Evolutionary conservation across 2,113 vertebrate species (phyloP).

Genomic region (Vicugna pacos): DNA sequence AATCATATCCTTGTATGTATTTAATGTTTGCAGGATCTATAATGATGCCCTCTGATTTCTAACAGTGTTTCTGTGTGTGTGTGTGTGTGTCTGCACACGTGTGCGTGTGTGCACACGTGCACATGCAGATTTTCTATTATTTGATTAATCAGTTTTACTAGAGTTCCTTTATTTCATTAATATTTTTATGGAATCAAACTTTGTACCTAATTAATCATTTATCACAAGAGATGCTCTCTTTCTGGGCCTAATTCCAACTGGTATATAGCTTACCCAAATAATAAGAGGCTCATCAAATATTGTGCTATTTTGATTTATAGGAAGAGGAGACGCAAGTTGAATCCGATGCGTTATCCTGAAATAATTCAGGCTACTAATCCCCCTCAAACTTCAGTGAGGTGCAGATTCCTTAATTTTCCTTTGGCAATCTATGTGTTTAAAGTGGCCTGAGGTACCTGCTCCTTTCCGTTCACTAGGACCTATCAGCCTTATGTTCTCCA

Average conservation of each 20-base stretch:
- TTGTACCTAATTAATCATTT: not conserved
- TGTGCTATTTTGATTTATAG: not conserved
- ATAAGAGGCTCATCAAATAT: not conserved
- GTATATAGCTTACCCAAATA: not conserved
- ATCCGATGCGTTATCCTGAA: not conserved
- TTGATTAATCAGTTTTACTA: not conserved
- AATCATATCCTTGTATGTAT: not conserved
- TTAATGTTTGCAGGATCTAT: not conserved
- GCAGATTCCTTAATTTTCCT: not conserved
- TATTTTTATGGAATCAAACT: not conserved
- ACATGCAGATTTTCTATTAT: not conserved
- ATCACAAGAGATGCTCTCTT: not conserved
- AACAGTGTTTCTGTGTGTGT: not conserved
- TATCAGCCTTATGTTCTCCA: not conserved
- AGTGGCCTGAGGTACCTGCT: not conserved
- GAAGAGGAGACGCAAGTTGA: not conserved
- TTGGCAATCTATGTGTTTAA: not conserved
- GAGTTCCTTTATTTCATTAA: not conserved
- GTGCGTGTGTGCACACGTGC: not conserved
- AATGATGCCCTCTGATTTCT: not conserved
- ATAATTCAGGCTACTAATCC: not conserved
- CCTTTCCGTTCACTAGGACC: not conserved
- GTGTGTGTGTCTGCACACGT: no score
- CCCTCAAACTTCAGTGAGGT: not conserved
- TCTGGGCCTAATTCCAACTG: not conserved